These are phyloP conservation scores for Ormia ochracea DNA, from an alignment of 2,888 invertebrate species.

Conservation along the genomic window DNA sequence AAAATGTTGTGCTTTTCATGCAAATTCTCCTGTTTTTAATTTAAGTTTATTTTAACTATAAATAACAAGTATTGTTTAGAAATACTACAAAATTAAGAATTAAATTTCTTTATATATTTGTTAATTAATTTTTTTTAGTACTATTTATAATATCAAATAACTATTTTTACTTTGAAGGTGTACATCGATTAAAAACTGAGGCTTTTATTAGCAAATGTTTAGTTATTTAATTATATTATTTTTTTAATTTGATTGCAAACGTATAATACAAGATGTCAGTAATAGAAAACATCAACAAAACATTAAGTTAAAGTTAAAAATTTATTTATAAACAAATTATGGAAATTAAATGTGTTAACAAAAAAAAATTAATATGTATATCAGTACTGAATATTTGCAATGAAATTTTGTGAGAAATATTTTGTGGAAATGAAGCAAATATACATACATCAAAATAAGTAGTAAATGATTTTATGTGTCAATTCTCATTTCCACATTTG, in stretches of 20 bases:
- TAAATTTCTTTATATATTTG: slow-evolving; percentile 1
- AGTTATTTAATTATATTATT: neutral
- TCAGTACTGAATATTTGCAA: slow-evolving; percentile 43
- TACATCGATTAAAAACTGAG: slow-evolving; percentile 14
- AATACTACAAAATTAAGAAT: slow-evolving; percentile 43
- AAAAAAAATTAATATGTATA: slow-evolving; percentile 4
- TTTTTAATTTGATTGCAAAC: slow-evolving; percentile 46
- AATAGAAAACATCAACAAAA: slow-evolving; percentile 63
- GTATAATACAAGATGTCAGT: slow-evolving; percentile 45
- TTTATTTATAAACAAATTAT: slow-evolving; percentile 66
- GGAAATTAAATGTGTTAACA: neutral
- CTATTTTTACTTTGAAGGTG: slow-evolving; percentile 28
- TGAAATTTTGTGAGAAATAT: slow-evolving; percentile 38
- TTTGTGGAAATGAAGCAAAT: slow-evolving; percentile 52
- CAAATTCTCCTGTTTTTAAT: slow-evolving; percentile 65
- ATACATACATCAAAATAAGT: slow-evolving; percentile 29
- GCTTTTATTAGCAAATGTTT: neutral
- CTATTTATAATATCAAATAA: slow-evolving; percentile 15
- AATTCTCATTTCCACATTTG: slow-evolving; percentile 25
- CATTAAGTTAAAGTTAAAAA: slow-evolving; percentile 65
- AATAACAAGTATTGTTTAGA: slow-evolving; percentile 42
- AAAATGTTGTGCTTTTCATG: slow-evolving; percentile 71
- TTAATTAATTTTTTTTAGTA: neutral
- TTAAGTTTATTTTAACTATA: slow-evolving; percentile 45
- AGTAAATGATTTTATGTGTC: slow-evolving; percentile 5